Conservation (phyloP, 2,113 vertebrate genomes). For the Cisticola juncidis region DNA sequence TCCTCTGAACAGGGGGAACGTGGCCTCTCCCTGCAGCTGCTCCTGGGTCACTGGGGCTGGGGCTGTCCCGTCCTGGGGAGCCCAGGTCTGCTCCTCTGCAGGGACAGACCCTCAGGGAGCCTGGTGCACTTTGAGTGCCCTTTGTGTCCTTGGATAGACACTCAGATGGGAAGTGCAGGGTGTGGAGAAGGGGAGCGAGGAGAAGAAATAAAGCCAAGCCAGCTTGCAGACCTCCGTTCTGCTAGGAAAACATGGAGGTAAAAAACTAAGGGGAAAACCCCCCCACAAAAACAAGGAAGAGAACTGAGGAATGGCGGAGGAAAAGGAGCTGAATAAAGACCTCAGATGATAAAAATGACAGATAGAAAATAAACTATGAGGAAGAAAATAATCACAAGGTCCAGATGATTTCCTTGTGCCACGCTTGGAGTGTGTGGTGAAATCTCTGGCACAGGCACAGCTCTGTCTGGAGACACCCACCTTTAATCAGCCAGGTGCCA, state of each 20-base stretch:
- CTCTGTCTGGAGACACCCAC: not conserved
- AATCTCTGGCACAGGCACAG: not conserved
- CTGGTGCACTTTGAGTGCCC: accelerated
- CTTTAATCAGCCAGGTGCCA: not conserved
- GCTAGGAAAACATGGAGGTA: not conserved
- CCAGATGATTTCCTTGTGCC: not conserved
- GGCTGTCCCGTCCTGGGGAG: not conserved
- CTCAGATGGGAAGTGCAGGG: not conserved
- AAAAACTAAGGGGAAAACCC: not conserved
- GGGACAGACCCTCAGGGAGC: not conserved
- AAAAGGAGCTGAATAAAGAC: not conserved
- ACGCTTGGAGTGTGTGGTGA: not conserved
- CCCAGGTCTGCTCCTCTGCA: not conserved
- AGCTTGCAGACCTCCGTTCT: not conserved
- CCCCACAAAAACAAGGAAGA: accelerated
- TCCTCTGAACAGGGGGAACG: not conserved
- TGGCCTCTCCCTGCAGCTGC: not conserved
- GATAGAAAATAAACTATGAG: not conserved
- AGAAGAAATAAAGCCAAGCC: not conserved
- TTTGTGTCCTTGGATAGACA: not conserved
- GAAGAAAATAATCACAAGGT: not conserved
- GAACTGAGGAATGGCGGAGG: not conserved
- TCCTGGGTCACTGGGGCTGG: not conserved
- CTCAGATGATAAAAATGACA: not conserved
- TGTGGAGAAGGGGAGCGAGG: not conserved